phyloP scores from a whole-genome alignment of 92 coral and sea anemone species.

The Phenganax marumi region DNA sequence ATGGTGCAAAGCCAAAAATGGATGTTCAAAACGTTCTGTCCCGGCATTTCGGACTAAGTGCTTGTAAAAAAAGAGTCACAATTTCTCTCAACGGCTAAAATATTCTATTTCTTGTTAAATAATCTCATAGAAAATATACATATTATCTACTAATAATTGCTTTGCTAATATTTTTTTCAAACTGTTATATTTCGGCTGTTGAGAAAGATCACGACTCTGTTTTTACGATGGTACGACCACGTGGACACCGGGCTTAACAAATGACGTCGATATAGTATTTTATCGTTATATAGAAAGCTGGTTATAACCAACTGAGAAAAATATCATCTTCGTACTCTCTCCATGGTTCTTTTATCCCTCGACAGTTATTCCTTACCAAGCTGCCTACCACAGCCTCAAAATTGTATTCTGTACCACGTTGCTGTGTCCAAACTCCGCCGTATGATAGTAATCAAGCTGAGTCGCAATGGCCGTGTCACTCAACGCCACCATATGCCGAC shows the following conservation, averaged over 20 bases:
- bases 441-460: background rate
- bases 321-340: slow-evolving; percentile 83
- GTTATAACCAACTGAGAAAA: slow-evolving; percentile 66
- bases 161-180: too few relatives aligned
- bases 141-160: too few relatives aligned
- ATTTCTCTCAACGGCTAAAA: too few relatives aligned
- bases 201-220: too few relatives aligned
- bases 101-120: background rate
- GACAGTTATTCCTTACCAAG: slow-evolving; percentile 51
- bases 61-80: too few relatives aligned
- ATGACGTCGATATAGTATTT: background rate
- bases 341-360: slow-evolving; percentile 72
- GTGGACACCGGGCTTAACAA: too few relatives aligned
- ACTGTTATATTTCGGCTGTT: too few relatives aligned
- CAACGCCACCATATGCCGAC: slow-evolving; percentile 16
- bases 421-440: slow-evolving; percentile 1
- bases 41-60: too few relatives aligned
- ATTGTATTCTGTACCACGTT: slow-evolving; percentile 1
- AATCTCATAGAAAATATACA: too few relatives aligned
- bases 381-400: background rate
- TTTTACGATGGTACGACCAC: too few relatives aligned
- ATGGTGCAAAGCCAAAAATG: too few relatives aligned
- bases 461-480: slow-evolving; percentile 25
- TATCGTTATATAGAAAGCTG: slow-evolving; percentile 57
- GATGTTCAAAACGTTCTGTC: too few relatives aligned